These are phyloP conservation scores for Tortricodes alternella DNA, from an alignment of 2,888 invertebrate species.

Conservation along the genomic window DNA sequence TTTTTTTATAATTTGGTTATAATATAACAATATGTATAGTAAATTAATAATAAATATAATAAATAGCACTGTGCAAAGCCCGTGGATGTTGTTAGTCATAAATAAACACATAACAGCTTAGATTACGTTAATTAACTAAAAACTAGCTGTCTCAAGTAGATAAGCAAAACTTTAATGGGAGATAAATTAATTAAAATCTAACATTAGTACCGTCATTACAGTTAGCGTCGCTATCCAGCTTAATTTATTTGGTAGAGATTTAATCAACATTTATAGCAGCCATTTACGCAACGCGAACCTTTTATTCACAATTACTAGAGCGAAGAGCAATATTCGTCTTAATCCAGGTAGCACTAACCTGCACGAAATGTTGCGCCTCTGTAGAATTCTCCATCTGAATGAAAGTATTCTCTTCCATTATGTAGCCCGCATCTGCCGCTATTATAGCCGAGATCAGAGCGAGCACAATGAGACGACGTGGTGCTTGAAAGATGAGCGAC, in stretches of 20 bases:
- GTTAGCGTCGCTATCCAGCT: constrained; percentile 16
- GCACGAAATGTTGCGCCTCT: constrained; percentile 40
- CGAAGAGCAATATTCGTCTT: constrained; percentile 47
- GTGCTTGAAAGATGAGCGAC: constrained; percentile 47
- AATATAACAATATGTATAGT: no score
- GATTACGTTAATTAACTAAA: neutral
- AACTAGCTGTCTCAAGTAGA: neutral
- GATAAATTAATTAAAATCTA: constrained; percentile 9
- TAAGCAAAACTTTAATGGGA: no score
- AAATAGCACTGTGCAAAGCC: no score
- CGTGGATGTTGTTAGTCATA: no score
- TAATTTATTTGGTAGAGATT: constrained; percentile 28
- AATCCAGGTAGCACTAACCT: constrained; percentile 38
- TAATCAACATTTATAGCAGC: constrained; percentile 28
- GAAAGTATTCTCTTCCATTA: constrained; percentile 39
- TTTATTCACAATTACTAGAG: constrained; percentile 49
- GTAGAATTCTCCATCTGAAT: constrained; percentile 42
- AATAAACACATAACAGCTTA: neutral
- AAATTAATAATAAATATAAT: no score
- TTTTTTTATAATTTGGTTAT: no score
- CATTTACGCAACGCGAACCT: constrained; percentile 36
- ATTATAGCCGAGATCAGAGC: constrained; percentile 27
- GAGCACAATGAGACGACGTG: constrained; percentile 28
- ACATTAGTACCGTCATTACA: constrained; percentile 25
- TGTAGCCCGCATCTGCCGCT: constrained; percentile 25